These are phyloP conservation scores for Datnioides undecimradiatus DNA, from an alignment of 2,113 vertebrate species.

Conservation along the genomic window DNA sequence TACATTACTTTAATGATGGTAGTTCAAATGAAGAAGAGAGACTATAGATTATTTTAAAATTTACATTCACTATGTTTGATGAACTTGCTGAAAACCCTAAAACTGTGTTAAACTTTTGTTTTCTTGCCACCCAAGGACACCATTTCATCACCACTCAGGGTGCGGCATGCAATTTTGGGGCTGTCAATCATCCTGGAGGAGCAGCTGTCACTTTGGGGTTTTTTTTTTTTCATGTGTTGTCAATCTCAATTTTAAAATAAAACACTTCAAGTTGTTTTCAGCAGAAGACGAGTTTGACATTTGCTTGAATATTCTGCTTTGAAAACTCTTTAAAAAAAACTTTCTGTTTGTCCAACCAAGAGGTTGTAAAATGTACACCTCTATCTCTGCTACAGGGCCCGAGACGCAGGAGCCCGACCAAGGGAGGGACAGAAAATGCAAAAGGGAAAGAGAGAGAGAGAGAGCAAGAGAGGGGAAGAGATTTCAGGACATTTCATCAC, in stretches of 20 bases:
- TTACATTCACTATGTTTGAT: background rate
- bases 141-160: background rate
- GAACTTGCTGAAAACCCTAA: background rate
- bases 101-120: conserved; percentile 18
- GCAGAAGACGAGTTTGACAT: background rate
- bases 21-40: background rate
- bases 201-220: conserved; percentile 4
- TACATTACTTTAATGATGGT: background rate
- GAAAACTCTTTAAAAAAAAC: background rate
- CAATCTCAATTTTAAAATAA: conserved; percentile 17
- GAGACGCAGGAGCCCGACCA: conserved; percentile 32
- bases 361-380: conserved; percentile 60
- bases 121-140: background rate
- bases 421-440: conserved; percentile 45
- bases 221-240: background rate
- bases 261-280: background rate
- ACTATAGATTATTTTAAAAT: background rate
- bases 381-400: conserved; percentile 45
- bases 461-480: conserved; percentile 2
- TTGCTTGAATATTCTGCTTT: background rate
- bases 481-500: conserved; percentile 81
- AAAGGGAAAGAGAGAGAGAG: conserved; percentile 2
- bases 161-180: conserved; percentile 6
- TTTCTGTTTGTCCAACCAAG: conserved; percentile 11
- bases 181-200: conserved; percentile 26